Conservation (phyloP, 2,797 vertebrate species). For the Amniataba percoides region DNA sequence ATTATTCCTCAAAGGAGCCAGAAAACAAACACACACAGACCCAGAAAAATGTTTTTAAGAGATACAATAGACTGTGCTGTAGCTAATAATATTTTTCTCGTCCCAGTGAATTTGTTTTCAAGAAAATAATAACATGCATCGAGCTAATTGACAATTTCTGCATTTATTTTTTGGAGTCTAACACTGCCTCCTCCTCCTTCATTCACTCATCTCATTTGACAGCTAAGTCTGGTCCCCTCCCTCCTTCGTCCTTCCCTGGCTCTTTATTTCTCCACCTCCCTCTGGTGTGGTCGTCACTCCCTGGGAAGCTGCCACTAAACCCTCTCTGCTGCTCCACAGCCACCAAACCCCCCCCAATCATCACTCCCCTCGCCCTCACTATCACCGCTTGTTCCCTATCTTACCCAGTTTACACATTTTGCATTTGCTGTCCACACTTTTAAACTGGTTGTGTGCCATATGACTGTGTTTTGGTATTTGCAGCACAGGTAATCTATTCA, state of each 20-base stretch:
- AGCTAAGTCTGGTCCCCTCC: slow-evolving; percentile 11
- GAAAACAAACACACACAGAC: not conserved
- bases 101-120: not conserved
- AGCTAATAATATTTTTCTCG: not conserved
- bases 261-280: slow-evolving; percentile 26
- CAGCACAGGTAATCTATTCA: not conserved
- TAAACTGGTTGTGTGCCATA: not conserved
- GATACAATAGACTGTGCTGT: not conserved
- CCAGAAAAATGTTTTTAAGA: not conserved
- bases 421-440: slow-evolving; percentile 18
- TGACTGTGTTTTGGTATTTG: not conserved
- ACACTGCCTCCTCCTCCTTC: slow-evolving; percentile 19
- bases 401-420: slow-evolving; percentile 6
- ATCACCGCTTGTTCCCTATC: not conserved
- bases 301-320: slow-evolving; percentile 82
- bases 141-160: not conserved
- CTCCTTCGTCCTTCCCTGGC: not conserved
- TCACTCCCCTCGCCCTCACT: slow-evolving; percentile 38
- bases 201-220: slow-evolving; percentile 21
- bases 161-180: slow-evolving; percentile 25
- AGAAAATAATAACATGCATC: not conserved
- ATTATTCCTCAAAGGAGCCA: not conserved
- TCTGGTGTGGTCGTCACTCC: slow-evolving; percentile 26
- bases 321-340: slow-evolving; percentile 22
- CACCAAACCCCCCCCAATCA: slow-evolving; percentile 35